phyloP scores from a whole-genome alignment of 92 coral and sea anemone species.

The Ricordea florida region DNA sequence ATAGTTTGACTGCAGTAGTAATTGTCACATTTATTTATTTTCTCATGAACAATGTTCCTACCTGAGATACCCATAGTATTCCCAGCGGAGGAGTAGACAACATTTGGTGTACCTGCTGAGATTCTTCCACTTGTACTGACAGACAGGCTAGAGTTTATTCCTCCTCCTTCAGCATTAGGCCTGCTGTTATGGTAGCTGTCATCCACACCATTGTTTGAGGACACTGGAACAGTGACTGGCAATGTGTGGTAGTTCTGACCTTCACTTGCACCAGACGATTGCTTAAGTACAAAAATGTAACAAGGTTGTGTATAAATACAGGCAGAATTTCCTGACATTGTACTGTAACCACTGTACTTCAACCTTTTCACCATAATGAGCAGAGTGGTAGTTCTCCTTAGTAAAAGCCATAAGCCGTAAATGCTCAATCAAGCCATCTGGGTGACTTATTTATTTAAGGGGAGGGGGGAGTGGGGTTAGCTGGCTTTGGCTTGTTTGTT shows the following conservation, averaged over 20 bases:
- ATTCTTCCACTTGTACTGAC: slow-evolving; percentile 74
- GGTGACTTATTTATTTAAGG: too few species aligned
- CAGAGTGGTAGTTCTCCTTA: too few species aligned
- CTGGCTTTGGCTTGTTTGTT: too few species aligned
- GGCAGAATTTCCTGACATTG: too few species aligned
- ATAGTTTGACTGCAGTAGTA: neutral
- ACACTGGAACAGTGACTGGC: slow-evolving; percentile 91
- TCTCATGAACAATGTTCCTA: neutral
- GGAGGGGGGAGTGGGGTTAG: too few species aligned
- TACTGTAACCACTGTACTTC: too few species aligned
- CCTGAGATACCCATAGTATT: slow-evolving; percentile 70
- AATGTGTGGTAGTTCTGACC: slow-evolving; percentile 23
- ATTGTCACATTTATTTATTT: neutral
- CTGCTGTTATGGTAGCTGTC: slow-evolving; percentile 55
- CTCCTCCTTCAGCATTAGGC: slow-evolving; percentile 62
- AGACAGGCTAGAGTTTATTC: slow-evolving; percentile 68
- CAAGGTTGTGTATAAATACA: too few species aligned
- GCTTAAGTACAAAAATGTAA: slow-evolving; percentile 7
- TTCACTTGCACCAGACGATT: neutral
- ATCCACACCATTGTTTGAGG: slow-evolving; percentile 61
- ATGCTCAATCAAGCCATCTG: too few species aligned
- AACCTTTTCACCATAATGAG: too few species aligned
- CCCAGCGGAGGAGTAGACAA: slow-evolving; percentile 11
- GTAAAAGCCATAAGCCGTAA: too few species aligned
- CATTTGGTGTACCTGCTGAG: slow-evolving; percentile 66